Percentiles rank a stretch among this genome's conserved stretches.
phyloP scores from a whole-genome alignment of 2,797 vertebrate genomes.

The Pangasius macronema region DNA sequence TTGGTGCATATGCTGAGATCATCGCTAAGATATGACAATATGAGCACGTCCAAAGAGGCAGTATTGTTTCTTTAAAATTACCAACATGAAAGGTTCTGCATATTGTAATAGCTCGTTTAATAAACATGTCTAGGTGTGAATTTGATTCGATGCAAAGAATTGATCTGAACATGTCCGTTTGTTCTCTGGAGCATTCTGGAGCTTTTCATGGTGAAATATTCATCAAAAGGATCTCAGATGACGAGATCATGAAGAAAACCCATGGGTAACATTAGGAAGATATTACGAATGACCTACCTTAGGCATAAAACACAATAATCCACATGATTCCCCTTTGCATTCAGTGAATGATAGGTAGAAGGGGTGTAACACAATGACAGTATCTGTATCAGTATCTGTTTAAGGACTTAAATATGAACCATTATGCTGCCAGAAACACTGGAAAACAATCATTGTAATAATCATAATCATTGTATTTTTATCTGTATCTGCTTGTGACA shows the following conservation, averaged over 20 bases:
- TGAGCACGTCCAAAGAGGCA: slow-evolving; percentile 36
- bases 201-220: slow-evolving; percentile 37
- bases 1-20: slow-evolving; percentile 20
- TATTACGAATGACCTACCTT: slow-evolving; percentile 53
- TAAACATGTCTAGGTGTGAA: slow-evolving; percentile 34
- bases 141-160: slow-evolving; percentile 34
- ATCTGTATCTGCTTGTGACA: background rate
- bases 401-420: background rate
- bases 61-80: slow-evolving; percentile 36
- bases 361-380: background rate
- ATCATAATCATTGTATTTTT: background rate
- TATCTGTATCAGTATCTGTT: background rate
- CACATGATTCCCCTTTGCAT: slow-evolving; percentile 42
- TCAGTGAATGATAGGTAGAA: slow-evolving; percentile 28
- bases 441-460: background rate
- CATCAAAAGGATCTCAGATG: slow-evolving; percentile 53
- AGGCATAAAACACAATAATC: slow-evolving; percentile 41
- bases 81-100: slow-evolving; percentile 28
- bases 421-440: background rate
- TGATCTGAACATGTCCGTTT: slow-evolving; percentile 34
- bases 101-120: slow-evolving; percentile 32
- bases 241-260: slow-evolving; percentile 53
- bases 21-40: slow-evolving; percentile 25
- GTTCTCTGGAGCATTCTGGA: slow-evolving; percentile 38
- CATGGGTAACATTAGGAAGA: slow-evolving; percentile 54